These are phyloP conservation scores for Megamerina dolium DNA, from an alignment of 2,888 invertebrate genomes.

Conservation along the genomic window DNA sequence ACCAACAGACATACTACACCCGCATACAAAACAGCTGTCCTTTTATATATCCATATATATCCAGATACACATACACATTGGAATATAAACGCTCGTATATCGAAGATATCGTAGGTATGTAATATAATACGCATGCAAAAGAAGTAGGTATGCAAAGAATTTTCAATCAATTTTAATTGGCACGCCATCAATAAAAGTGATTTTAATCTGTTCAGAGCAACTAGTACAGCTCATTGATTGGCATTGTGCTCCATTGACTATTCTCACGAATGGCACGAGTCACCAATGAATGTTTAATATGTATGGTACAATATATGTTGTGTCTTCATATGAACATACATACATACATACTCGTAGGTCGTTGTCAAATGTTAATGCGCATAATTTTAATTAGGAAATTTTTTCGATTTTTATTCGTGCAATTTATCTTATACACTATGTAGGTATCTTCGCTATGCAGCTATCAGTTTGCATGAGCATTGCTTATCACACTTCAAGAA, in stretches of 20 bases:
- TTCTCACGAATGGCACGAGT: conserved; percentile 3
- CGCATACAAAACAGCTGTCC: background rate
- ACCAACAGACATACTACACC: too few species aligned
- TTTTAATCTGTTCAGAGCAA: conserved; percentile 11
- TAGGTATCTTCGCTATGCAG: conserved; percentile 11
- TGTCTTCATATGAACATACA: too few species aligned
- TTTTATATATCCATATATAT: background rate
- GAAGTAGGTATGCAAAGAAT: conserved; percentile 44
- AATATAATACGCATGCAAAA: too few species aligned
- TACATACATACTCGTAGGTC: conserved; percentile 7
- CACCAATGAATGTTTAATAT: background rate
- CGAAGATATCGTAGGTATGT: too few species aligned
- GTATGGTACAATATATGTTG: too few species aligned
- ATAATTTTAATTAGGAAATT: conserved; percentile 5
- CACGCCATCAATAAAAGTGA: conserved; percentile 42
- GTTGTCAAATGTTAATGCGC: conserved; percentile 6
- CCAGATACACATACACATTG: background rate
- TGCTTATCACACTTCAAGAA: too few species aligned
- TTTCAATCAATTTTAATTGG: conserved; percentile 48
- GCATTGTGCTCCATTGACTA: too few species aligned
- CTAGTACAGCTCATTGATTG: too few species aligned
- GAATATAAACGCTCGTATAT: conserved; percentile 3
- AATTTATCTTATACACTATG: background rate
- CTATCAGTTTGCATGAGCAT: conserved; percentile 15
- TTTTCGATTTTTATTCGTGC: conserved; percentile 2